Percentiles rank a stretch among this genome's conserved stretches.
Evolutionary conservation across 2,113 vertebrate genomes (phyloP).

Genomic region (Mixornis gularis): DNA sequence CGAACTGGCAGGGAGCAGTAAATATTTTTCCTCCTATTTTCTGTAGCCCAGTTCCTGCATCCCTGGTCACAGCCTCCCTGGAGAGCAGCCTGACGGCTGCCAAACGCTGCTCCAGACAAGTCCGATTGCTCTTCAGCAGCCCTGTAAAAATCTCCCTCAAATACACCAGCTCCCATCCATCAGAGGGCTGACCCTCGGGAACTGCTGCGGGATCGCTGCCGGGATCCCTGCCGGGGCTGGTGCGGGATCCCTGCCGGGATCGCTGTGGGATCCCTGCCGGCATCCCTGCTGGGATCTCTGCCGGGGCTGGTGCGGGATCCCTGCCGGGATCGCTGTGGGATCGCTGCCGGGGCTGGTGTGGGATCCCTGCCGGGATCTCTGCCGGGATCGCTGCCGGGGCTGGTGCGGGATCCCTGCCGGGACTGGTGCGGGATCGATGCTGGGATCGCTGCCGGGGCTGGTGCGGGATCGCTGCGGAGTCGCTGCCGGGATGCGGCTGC

Average conservation of each 20-base stretch:
- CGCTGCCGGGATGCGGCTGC: background rate
- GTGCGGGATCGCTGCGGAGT: background rate
- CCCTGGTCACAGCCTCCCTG: background rate
- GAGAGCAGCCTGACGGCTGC: background rate
- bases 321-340: background rate
- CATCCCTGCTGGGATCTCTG: no score
- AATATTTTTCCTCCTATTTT: background rate
- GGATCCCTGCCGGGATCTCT: accelerated
- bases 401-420: background rate
- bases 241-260: background rate
- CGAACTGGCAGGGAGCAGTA: conserved; percentile 32
- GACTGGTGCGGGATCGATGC: background rate
- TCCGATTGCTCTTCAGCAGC: background rate
- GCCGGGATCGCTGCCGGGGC: no score
- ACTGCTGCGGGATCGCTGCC: background rate
- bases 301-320: accelerated
- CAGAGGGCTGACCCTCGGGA: background rate
- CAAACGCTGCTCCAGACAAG: background rate
- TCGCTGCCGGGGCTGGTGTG: background rate
- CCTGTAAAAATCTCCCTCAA: background rate
- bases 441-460: no score
- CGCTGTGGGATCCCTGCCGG: background rate
- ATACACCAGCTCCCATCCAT: background rate
- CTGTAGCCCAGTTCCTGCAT: background rate
- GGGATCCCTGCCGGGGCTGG: background rate